Base-by-base conservation (phyloP, 2,113 vertebrate species). In the Ophiodon elongatus region DNA sequence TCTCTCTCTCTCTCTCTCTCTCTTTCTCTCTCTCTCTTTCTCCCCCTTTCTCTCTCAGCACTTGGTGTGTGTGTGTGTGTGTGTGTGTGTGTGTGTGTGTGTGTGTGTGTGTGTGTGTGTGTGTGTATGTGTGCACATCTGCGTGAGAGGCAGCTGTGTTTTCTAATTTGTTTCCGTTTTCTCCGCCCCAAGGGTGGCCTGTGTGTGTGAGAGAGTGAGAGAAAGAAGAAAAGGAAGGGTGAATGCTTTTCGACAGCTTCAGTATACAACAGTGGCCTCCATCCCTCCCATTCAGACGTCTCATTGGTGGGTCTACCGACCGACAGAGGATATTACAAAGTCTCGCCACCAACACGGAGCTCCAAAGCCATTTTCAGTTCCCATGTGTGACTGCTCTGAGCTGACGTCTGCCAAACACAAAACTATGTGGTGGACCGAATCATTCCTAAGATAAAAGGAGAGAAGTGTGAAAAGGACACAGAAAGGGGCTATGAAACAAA, bases 61-160 rank as follows among this genome's bases (percentile, higher is more conserved):
- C 52, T 52, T 8, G 11, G 83, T 57, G 52, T 81, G 60, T 76
- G 73, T 76, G 59, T 68, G 69, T 67, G 65, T 65, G 76, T 50
- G 65, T 67, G 68, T 33, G 29, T 3, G 15, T 69, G 69, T 68
- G 64, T 69, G 76, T 50, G 65, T 67, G 68, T 33, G 29, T 3
- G 15, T 69, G 69, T 68, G n/a, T n/a, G n/a, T n/a, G n/a, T n/a
- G n/a, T n/a, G n/a, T n/a, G n/a, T n/a, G n/a, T n/a, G n/a, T 67
- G 68, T 66, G 64, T 69, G 76, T 47, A 57, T 66, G 67, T 31
- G 27, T 2, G 15, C 71, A 81, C 83, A 90, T 89, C 73, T 89
- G 87, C 84, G 79, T 29, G 10, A 70, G 66, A 76, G 77, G 84
- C 92, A 93, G 89, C 89, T 85, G 89, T 89, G 64, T 86, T 81